A percentile compares a stretch with the other conserved stretches of the same genome.
These are phyloP conservation scores for Enteromius fasciolatus DNA, from an alignment of 2,797 vertebrate species.

Conservation along the genomic window DNA sequence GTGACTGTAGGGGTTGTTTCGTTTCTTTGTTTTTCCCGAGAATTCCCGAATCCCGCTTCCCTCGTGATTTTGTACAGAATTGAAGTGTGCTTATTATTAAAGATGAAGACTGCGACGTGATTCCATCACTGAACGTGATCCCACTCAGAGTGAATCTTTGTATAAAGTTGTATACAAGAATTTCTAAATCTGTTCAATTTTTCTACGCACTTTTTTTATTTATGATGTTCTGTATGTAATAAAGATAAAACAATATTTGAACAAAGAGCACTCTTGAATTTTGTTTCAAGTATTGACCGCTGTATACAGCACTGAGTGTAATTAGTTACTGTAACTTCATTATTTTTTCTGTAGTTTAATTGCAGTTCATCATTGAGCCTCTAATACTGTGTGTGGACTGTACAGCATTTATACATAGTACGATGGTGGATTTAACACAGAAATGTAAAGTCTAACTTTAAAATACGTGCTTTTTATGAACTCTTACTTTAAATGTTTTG, in stretches of 20 bases:
- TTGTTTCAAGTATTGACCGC: neutral
- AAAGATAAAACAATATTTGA: constrained; percentile 77
- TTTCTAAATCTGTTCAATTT: constrained; percentile 89
- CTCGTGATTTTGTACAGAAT: constrained; percentile 53
- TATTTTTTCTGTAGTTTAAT: no score
- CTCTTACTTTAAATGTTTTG: no score
- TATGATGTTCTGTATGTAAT: constrained; percentile 84
- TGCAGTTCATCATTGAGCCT: no score
- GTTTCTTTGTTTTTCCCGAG: constrained; percentile 23
- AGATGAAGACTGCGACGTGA: constrained; percentile 47
- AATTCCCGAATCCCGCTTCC: constrained; percentile 28
- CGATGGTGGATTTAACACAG: no score
- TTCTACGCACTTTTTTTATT: constrained; percentile 89
- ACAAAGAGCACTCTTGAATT: constrained; percentile 37
- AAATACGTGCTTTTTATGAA: no score
- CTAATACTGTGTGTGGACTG: no score
- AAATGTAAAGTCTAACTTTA: no score
- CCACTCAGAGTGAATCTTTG: constrained; percentile 65
- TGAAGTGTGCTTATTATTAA: constrained; percentile 28
- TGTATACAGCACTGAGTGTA: no score
- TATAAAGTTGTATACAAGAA: constrained; percentile 90
- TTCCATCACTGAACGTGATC: constrained; percentile 48
- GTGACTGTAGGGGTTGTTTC: constrained; percentile 38
- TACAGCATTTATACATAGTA: no score
- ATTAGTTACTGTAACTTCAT: no score